These are phyloP conservation scores for Polyommatus iphigenia DNA, from an alignment of 2,888 invertebrate genomes.

Conservation along the genomic window DNA sequence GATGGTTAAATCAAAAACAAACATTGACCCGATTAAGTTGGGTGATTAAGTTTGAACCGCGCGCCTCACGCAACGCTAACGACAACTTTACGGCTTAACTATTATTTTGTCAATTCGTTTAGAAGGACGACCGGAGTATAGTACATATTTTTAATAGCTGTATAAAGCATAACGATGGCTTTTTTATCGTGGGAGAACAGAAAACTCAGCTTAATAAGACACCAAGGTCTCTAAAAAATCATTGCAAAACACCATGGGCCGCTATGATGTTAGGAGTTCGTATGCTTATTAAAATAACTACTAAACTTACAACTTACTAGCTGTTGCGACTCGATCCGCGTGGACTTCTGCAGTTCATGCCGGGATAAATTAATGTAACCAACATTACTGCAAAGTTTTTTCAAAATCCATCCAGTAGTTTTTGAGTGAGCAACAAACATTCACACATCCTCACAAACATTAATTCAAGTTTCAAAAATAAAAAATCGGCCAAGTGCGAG, in stretches of 20 bases:
- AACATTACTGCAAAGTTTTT: too few relatives aligned
- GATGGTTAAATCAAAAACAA: conserved; percentile 16
- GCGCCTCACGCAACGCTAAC: background rate
- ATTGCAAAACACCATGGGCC: background rate
- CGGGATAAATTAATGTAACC: too few relatives aligned
- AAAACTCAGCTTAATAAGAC: background rate
- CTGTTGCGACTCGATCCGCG: too few relatives aligned
- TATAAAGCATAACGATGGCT: background rate
- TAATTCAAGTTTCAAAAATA: too few relatives aligned
- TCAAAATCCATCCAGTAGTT: too few relatives aligned
- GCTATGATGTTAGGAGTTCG: too few relatives aligned
- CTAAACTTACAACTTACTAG: too few relatives aligned
- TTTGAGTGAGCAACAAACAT: too few relatives aligned
- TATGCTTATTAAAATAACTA: too few relatives aligned
- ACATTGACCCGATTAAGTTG: conserved; percentile 4
- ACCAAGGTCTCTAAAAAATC: background rate
- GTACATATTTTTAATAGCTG: background rate
- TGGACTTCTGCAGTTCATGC: too few relatives aligned
- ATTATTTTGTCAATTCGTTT: conserved; percentile 12
- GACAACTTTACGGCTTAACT: background rate
- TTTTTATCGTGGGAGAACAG: background rate
- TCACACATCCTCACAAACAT: too few relatives aligned
- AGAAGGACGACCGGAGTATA: background rate
- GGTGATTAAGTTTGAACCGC: background rate
- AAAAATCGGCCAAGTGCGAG: too few relatives aligned